A percentile compares a stretch with the other conserved stretches of the same genome.
Evolutionary conservation across 2,797 vertebrate genomes (phyloP).

Genomic region (Amazona finschi): DNA sequence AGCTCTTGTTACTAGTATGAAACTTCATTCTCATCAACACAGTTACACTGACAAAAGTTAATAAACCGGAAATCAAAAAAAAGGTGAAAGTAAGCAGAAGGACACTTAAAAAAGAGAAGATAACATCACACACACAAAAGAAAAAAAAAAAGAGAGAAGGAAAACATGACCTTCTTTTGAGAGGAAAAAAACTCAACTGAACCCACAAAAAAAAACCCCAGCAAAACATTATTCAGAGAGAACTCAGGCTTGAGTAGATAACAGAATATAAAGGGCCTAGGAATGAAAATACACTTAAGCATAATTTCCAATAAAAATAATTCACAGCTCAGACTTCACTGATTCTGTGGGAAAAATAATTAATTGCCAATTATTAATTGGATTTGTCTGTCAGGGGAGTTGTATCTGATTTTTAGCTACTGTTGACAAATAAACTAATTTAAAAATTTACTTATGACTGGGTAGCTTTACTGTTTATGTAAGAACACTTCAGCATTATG

Average conservation of each 20-base stretch:
- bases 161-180: neutral
- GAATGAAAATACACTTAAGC: neutral
- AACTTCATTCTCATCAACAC: neutral
- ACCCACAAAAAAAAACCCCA: fast-evolving
- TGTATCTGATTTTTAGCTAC: neutral
- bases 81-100: neutral
- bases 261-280: neutral
- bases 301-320: neutral
- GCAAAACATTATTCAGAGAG: neutral
- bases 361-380: neutral
- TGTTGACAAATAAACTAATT: neutral
- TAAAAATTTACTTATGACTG: neutral
- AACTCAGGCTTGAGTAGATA: neutral
- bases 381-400: neutral
- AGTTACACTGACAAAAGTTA: neutral
- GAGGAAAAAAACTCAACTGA: neutral
- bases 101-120: neutral
- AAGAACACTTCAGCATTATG: neutral
- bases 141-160: neutral
- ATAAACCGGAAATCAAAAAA: neutral
- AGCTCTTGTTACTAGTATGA: neutral
- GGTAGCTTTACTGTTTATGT: neutral
- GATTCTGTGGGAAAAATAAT: neutral
- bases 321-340: neutral
- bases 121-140: neutral